Base-by-base conservation (phyloP, 2,888 invertebrate genomes). In the Trissonchulus latispiculum region DNA sequence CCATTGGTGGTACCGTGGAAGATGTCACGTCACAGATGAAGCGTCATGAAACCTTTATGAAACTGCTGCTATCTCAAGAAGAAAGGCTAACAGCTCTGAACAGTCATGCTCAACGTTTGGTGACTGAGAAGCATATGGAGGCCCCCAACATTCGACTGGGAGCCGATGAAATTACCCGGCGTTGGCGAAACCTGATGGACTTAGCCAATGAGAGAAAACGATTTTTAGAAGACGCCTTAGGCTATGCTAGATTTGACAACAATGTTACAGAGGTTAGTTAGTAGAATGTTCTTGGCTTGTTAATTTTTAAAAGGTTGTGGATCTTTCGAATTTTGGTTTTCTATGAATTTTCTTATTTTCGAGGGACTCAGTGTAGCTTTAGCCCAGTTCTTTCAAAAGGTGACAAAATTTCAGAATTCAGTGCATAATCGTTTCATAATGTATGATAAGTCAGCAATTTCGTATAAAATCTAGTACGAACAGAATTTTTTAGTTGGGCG, bases 41-140 rank as follows among this genome's bases (percentile, higher is more conserved):
- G 85, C 93, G 93, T 81, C 95, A 96, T 79, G 95, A 94, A 79
- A 94, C 92, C 1, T 95, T 97, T 83, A 94, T 94, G 83, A 93
- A 93, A 80, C 86, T 95, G 0, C 88, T 96, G 3, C 89, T 89
- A 23, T 90, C 92, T 0, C 66, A 71, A 28, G 23, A 35, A 59
- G n/a, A 28, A 23, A n/a, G n/a, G n/a, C n/a, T n/a, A n/a, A n/a
- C n/a, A n/a, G n/a, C n/a, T n/a, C n/a, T n/a, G n/a, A n/a, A n/a
- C n/a, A n/a, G n/a, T 74, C 92, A 93, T 81, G 94, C 93, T 0
- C 89, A 89, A 75, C 93, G 94, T 83, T 86, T 97, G 70, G 86
- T 95, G 36, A 89, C 90, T 61, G 93, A 93, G 83, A 90, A 91
- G 83, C 96, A 97, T 83, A 95, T 95, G 79, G 93, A 95, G 76